Evolutionary conservation across 1,140 invertebrate species (phyloP).

Genomic region (Cyphomyrmex costatus): DNA sequence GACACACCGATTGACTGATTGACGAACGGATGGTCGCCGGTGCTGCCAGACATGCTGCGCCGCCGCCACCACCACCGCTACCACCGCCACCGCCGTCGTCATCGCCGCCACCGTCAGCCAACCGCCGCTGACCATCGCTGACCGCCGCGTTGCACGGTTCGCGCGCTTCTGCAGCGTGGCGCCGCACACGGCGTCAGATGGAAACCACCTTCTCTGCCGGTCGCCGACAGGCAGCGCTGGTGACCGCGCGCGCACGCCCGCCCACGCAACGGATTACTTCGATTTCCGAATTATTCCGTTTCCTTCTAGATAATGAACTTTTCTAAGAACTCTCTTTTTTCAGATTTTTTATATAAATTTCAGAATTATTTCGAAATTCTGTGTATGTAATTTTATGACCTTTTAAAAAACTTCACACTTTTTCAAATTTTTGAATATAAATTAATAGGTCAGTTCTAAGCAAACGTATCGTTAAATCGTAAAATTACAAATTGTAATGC

Average conservation of each 20-base stretch:
- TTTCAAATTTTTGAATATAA: no score
- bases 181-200: not conserved
- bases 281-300: no score
- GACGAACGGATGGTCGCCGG: conserved; percentile 45
- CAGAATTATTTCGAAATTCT: no score
- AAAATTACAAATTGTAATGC: no score
- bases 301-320: no score
- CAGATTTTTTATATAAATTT: no score
- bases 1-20: conserved; percentile 44
- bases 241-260: not conserved
- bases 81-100: not conserved
- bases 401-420: no score
- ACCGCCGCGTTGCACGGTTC: conserved; percentile 35
- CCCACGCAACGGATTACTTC: not conserved
- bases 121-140: not conserved
- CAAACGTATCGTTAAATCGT: no score
- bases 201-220: not conserved
- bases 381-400: no score
- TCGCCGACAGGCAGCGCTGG: not conserved
- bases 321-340: no score
- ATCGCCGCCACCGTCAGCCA: conserved; percentile 14
- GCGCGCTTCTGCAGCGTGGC: conserved; percentile 39
- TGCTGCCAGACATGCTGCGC: conserved; percentile 49
- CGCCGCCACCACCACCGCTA: not conserved
- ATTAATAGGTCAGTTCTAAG: no score